Conservation (phyloP, 2,888 invertebrate genomes). For the Ectropis crepuscularia region DNA sequence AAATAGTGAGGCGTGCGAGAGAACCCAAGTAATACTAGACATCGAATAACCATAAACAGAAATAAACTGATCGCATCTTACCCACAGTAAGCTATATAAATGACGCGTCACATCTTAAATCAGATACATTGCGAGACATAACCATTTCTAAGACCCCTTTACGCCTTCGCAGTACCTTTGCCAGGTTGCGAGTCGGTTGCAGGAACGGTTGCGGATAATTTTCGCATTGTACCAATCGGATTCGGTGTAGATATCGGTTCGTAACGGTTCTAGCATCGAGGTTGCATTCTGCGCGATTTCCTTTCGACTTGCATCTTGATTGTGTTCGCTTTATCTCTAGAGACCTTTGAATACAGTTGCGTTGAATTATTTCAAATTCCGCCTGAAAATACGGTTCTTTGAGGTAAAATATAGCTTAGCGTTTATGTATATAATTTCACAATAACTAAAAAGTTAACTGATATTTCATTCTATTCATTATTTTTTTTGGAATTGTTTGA, state of each 20-base stretch:
- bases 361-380: conserved; percentile 11
- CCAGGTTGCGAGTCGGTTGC: conserved; percentile 41
- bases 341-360: conserved; percentile 47
- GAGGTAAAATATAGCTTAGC: too few relatives aligned
- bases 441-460: too few relatives aligned
- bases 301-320: conserved; percentile 65
- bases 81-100: conserved; percentile 70
- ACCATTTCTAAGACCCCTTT: conserved; percentile 74
- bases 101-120: conserved; percentile 75
- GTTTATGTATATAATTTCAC: too few relatives aligned
- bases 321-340: conserved; percentile 55
- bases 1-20: conserved; percentile 28
- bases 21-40: conserved; percentile 54
- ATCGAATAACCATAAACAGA: conserved; percentile 63
- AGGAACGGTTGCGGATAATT: conserved; percentile 67
- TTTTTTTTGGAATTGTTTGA: not conserved
- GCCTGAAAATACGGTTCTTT: not conserved
- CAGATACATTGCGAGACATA: conserved; percentile 80
- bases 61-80: conserved; percentile 72
- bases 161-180: conserved; percentile 70
- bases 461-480: too few relatives aligned
- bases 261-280: conserved; percentile 76
- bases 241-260: conserved; percentile 71
- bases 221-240: conserved; percentile 79
- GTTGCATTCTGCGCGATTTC: conserved; percentile 71